phyloP scores from a whole-genome alignment of 2,888 invertebrate genomes.

The Megaustenia siamemsis region DNA sequence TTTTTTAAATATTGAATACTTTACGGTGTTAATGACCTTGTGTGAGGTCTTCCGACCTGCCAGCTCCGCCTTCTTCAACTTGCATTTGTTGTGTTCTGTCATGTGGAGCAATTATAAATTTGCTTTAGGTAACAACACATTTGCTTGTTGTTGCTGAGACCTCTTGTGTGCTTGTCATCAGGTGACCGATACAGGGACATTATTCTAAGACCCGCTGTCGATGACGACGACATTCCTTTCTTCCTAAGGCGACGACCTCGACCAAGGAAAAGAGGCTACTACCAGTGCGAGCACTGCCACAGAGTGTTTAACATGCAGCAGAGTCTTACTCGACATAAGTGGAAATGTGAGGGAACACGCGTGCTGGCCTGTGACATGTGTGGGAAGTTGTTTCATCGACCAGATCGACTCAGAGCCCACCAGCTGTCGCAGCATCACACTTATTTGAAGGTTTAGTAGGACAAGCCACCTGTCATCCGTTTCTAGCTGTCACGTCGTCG shows the following conservation, averaged over 20 bases:
- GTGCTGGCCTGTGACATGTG: constrained; percentile 43
- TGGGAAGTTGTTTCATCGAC: constrained; percentile 41
- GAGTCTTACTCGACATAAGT: constrained; percentile 51
- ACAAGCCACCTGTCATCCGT: not conserved
- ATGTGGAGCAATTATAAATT: not conserved
- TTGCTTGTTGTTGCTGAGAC: not conserved
- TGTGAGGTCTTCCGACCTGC: constrained; percentile 3
- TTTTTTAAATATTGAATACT: too few species aligned
- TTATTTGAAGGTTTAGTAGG: not conserved
- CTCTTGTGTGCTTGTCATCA: constrained; percentile 11
- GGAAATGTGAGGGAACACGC: constrained; percentile 55
- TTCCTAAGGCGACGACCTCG: constrained; percentile 1
- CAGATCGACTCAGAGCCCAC: constrained; percentile 37
- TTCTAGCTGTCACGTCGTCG: too few species aligned
- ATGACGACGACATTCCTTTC: constrained; percentile 16
- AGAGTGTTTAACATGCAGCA: constrained; percentile 33
- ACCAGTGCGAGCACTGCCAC: constrained; percentile 36
- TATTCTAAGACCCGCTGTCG: constrained; percentile 17
- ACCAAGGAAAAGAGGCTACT: constrained; percentile 39
- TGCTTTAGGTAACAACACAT: not conserved
- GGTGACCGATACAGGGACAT: constrained; percentile 1
- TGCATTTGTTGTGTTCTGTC: not conserved
- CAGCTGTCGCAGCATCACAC: constrained; percentile 7
- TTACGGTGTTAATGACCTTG: too few species aligned
- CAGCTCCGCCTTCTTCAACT: not conserved